These are phyloP conservation scores for Clamator glandarius DNA, from an alignment of 2,797 vertebrate genomes.

Conservation along the genomic window DNA sequence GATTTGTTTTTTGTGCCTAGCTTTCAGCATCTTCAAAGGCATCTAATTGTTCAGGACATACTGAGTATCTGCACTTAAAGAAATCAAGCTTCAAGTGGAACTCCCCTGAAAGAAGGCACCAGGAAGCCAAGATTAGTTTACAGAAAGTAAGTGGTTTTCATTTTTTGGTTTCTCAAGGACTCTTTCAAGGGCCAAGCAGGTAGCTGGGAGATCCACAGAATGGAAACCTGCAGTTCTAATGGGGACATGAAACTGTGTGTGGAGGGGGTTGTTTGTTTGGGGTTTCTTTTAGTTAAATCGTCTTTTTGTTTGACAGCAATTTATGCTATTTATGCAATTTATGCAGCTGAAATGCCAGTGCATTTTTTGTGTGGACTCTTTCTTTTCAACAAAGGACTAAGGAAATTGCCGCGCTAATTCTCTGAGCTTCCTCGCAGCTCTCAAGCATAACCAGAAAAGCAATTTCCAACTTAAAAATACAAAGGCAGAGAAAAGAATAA, in stretches of 20 bases:
- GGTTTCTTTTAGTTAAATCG: conserved; percentile 23
- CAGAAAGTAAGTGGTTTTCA: conserved; percentile 63
- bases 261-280: conserved; percentile 15
- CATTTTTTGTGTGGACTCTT: not conserved
- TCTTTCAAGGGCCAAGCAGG: conserved; percentile 56
- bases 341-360: conserved; percentile 28
- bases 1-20: not conserved
- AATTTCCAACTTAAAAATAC: conserved; percentile 14
- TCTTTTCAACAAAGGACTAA: conserved; percentile 29
- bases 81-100: conserved; percentile 54
- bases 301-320: conserved; percentile 55
- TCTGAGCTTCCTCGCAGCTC: conserved; percentile 19
- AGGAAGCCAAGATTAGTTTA: conserved; percentile 59
- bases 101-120: conserved; percentile 54
- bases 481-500: not conserved
- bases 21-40: conserved; percentile 50
- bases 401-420: conserved; percentile 39
- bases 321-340: conserved; percentile 38
- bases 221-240: conserved; percentile 14
- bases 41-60: conserved; percentile 60
- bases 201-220: conserved; percentile 32
- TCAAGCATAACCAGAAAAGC: conserved; percentile 3
- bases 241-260: not conserved
- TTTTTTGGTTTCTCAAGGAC: conserved; percentile 58
- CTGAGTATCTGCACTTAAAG: conserved; percentile 47